These are phyloP conservation scores for Meriones psammophilus DNA, from an alignment of 2,797 vertebrate species.

Conservation along the genomic window DNA sequence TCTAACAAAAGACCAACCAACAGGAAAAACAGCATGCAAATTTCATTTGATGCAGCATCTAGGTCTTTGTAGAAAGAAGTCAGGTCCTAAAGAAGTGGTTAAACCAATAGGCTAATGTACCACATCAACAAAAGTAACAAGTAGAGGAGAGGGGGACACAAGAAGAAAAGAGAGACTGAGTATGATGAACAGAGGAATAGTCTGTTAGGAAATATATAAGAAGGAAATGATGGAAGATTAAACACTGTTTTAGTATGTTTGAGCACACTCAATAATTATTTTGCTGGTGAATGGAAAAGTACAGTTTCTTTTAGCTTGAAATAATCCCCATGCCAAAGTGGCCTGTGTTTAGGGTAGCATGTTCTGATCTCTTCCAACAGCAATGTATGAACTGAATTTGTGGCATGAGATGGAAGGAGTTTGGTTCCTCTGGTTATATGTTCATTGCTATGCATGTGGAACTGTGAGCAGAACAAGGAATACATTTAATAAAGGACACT, in stretches of 20 bases:
- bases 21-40: not conserved
- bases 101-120: not conserved
- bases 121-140: not conserved
- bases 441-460: not conserved
- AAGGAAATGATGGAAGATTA: not conserved
- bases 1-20: not conserved
- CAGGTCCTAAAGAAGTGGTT: not conserved
- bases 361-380: not conserved
- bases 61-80: not conserved
- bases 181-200: not conserved
- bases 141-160: not conserved
- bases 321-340: not conserved
- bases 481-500: not conserved
- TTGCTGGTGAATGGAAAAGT: not conserved
- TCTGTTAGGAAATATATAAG: not conserved
- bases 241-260: not conserved
- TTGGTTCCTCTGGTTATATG: not conserved
- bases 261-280: not conserved
- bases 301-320: not conserved
- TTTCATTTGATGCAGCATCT: not conserved
- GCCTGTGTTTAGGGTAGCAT: not conserved
- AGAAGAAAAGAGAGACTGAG: not conserved
- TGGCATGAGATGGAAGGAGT: not conserved
- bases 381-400: not conserved
- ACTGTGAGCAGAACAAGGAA: not conserved